phyloP scores from a whole-genome alignment of 2,888 invertebrate species.

The Microplitis manilae region DNA sequence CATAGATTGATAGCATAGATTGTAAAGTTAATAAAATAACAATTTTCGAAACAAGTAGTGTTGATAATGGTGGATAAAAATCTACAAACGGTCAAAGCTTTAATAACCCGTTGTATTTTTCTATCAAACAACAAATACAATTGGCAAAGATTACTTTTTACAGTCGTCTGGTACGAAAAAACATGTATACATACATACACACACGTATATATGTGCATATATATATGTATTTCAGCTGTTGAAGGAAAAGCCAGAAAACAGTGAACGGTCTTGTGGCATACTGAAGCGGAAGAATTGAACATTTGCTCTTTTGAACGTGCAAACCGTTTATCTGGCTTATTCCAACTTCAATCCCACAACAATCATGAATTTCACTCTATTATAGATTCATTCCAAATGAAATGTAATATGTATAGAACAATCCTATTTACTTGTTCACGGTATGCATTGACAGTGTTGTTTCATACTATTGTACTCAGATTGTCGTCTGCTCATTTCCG shows the following conservation, averaged over 20 bases:
- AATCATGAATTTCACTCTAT: slow-evolving; percentile 11
- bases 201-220: neutral
- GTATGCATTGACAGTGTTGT: neutral
- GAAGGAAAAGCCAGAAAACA: neutral
- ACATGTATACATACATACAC: neutral
- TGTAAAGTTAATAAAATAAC: neutral
- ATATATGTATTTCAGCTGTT: neutral
- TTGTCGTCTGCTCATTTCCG: neutral
- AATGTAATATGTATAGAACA: slow-evolving; percentile 12
- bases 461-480: neutral
- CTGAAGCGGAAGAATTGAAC: neutral
- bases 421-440: neutral
- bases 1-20: too few species aligned
- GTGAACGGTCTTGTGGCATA: neutral
- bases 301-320: neutral
- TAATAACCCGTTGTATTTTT: neutral
- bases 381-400: neutral
- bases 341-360: neutral
- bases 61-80: neutral
- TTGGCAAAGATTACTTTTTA: neutral
- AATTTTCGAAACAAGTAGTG: neutral
- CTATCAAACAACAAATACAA: neutral
- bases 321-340: slow-evolving; percentile 10
- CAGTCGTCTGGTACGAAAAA: neutral
- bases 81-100: neutral